Evolutionary conservation across 2,797 vertebrate species (phyloP), one percentile per base, ranked within the genome.

Genomic region (Denticeps clupeoides): DNA sequence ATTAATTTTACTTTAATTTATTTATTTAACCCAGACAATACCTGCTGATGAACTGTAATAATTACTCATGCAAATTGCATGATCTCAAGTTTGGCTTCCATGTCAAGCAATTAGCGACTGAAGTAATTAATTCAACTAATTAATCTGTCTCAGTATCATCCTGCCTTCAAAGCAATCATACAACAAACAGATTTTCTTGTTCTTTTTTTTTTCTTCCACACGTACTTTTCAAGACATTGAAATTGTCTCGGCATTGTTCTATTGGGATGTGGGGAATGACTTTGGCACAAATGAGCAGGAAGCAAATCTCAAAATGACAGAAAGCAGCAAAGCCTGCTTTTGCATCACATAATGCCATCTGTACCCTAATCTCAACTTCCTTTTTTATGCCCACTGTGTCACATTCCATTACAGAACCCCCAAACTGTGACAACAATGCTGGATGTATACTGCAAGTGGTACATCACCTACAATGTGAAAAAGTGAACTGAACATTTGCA

Each of bases 21-120:
- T 78, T 71, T 77, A 60, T 75, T 72, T 63, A 67, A 51, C 59
- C 43, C 44, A 66, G 62, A 80, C 76, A 72, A 77, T 74, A 62
- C 59, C 63, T 47, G 55, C 60, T 77, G 78, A 81, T 79, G 78
- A 67, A 70, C 58, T 56, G 67, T 59, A 69, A 58, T 62, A 66
- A 58, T 53, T 56, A 47, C 45, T 9, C 53, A 53, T 66, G 56
- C 48, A 68, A 52, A 73, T 74, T 64, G 63, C 46, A 60, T 44
- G 53, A 60, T 63, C 62, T 70, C 65, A 60, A 55, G 59, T 65
- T 69, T 56, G 45, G 48, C 62, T 64, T 59, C 48, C 21, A 65
- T 66, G 59, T 62, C 61, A 68, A 65, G 65, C 65, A 75, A 69
- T 74, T 71, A 68, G 42, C 41, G n/a, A 16, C 49, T 44, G 51